A percentile compares a stretch with the other conserved stretches of the same genome.
Evolutionary conservation across 2,888 invertebrate genomes (phyloP).

Genomic region (Malthinus flaveolus): DNA sequence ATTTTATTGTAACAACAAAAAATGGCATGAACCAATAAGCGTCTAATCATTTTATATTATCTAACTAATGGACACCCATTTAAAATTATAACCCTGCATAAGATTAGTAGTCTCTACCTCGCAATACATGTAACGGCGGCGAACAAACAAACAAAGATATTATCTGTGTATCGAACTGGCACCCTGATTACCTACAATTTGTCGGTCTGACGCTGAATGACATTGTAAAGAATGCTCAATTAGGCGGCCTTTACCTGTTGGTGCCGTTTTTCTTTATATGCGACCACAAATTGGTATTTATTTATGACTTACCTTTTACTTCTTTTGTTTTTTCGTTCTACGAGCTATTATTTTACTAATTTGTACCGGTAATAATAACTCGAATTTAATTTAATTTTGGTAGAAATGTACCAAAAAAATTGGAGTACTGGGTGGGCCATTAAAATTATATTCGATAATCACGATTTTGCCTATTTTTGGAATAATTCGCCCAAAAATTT

Average conservation of each 20-base stretch:
- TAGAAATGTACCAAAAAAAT: too few species aligned
- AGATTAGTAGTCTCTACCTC: slow-evolving; percentile 1
- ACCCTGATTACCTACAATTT: slow-evolving; percentile 36
- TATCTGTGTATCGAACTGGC: slow-evolving; percentile 23
- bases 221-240: slow-evolving; percentile 35
- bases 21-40: background rate
- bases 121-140: background rate
- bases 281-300: slow-evolving; percentile 6
- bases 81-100: slow-evolving; percentile 3
- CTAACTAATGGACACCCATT: slow-evolving; percentile 1
- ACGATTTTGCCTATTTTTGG: too few species aligned
- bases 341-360: too few species aligned
- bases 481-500: too few species aligned
- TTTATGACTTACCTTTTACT: background rate
- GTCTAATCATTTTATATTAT: background rate
- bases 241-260: slow-evolving; percentile 30
- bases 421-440: too few species aligned
- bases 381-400: too few species aligned
- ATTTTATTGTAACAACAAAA: background rate
- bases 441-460: too few species aligned
- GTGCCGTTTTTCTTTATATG: slow-evolving; percentile 7
- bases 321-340: too few species aligned
- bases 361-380: too few species aligned
- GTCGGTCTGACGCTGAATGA: slow-evolving; percentile 35
- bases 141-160: slow-evolving; percentile 22